phyloP scores from a whole-genome alignment of 1,140 invertebrate species.

The Rhagoletis zephyria region DNA sequence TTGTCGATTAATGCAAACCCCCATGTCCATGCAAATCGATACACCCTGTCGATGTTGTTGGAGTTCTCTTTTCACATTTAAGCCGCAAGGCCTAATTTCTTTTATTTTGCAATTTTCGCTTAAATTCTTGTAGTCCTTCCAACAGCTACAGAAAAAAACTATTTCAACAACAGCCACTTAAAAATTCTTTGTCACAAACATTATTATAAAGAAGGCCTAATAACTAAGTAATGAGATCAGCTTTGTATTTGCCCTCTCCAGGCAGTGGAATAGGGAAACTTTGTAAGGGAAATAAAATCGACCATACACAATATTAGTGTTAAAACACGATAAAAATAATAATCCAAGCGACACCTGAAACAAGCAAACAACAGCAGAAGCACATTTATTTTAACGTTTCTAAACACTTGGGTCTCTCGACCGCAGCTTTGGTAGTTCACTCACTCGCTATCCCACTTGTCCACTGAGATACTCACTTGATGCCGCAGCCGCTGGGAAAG shows the following conservation, averaged over 20 bases:
- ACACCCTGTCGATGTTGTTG: too few relatives aligned
- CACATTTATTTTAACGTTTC: background rate
- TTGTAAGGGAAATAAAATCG: background rate
- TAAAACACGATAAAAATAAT: constrained; percentile 35
- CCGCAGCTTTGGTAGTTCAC: background rate
- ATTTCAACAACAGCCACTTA: constrained; percentile 15
- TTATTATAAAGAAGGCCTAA: background rate
- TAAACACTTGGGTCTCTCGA: background rate
- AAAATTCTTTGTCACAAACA: constrained; percentile 6
- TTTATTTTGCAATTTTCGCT: too few relatives aligned
- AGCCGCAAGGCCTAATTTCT: too few relatives aligned
- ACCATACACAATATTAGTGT: constrained; percentile 16
- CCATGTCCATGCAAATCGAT: too few relatives aligned
- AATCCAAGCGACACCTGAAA: constrained; percentile 40
- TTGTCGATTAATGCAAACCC: too few relatives aligned
- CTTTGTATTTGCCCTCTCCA: background rate
- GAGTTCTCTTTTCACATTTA: too few relatives aligned
- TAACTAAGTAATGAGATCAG: constrained; percentile 16
- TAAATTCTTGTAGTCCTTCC: background rate
- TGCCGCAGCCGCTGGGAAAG: background rate
- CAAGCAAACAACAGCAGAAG: constrained; percentile 24
- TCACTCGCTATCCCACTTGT: background rate
- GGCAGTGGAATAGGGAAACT: background rate
- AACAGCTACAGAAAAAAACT: background rate
- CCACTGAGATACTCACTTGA: background rate